Percentiles rank a stretch among this genome's conserved stretches.
These are phyloP conservation scores for Orycteropus afer DNA, from an alignment of 2,113 vertebrate genomes.

Conservation along the genomic window DNA sequence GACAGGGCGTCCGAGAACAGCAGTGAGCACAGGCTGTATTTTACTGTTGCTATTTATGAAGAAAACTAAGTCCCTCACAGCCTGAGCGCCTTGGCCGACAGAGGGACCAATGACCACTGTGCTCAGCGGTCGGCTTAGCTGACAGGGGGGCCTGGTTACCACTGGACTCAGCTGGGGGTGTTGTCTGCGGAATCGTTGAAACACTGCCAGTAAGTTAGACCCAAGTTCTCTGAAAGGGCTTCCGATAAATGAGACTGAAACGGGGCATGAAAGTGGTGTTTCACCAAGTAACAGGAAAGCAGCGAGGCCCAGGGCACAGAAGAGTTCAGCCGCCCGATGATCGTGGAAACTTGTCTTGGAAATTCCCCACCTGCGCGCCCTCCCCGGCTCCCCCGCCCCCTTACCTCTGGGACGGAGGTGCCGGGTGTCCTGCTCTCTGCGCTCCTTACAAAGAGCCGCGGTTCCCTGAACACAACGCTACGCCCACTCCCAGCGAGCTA, in stretches of 20 bases:
- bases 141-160: too few species aligned
- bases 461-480: neutral
- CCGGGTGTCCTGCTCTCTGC: neutral
- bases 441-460: slow-evolving; percentile 41
- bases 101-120: too few species aligned
- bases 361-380: neutral
- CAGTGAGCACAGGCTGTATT: neutral
- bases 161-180: neutral
- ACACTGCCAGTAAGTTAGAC: neutral
- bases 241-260: neutral
- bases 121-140: too few species aligned
- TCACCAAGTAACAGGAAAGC: neutral
- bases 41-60: neutral
- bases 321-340: neutral
- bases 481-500: neutral
- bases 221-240: neutral
- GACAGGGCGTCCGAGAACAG: neutral
- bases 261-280: neutral
- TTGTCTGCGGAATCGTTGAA: neutral
- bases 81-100: too few species aligned
- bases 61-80: neutral
- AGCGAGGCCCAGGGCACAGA: neutral
- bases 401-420: neutral
- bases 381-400: neutral
- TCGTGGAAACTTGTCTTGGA: slow-evolving; percentile 40